Evolutionary conservation across 2,888 invertebrate species (phyloP), one percentile per base, ranked within the genome.

Genomic region (Netelia fuscicornis): DNA sequence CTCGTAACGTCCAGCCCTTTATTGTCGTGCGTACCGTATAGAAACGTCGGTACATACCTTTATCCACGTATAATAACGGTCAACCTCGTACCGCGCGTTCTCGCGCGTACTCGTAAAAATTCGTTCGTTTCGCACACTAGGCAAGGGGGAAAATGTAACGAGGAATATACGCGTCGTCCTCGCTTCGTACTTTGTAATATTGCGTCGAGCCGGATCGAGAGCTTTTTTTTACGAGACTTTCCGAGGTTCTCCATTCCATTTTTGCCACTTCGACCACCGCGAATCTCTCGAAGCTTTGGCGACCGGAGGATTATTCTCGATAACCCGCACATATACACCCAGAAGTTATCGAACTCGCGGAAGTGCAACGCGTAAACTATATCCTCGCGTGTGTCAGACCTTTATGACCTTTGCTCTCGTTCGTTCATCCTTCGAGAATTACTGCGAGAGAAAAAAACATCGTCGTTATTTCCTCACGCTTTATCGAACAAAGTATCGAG

Each of bases 151-250:
- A 80, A 84, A 71, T 58, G 71, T 25, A 37, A 65, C 70, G 62
- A 10, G 48, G 20, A 37, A 74, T 60, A 10, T 48, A 48, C 48
- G 8, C 2, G 48, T 11, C 11, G 1, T 37, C 37, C 58, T 11
- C 17, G 5, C 20, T 74, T 48, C 67, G 37, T 67, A 78, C 74
- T 60, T 56, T 54, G 64, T 71, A 56, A 48, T 48, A 48, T 48
- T 10, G 48, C 48, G 48, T 70, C 17, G 20, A 8, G 8, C 3
- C 17, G 48, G 25, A 76, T 71, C 64, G 58, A 62, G 52, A 44
- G n/a, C 13, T 37, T 52, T 37, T 70, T 72, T 83, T 80, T 76
- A 80, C 60, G 76, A 80, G 17, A 10, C 20, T 65, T 20, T 67
- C 30, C 62, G 6, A 79, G 60, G 54, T 65, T 70, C 60, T 76